Evolutionary conservation across 2,113 vertebrate species (phyloP).

Genomic region (Athene noctua): DNA sequence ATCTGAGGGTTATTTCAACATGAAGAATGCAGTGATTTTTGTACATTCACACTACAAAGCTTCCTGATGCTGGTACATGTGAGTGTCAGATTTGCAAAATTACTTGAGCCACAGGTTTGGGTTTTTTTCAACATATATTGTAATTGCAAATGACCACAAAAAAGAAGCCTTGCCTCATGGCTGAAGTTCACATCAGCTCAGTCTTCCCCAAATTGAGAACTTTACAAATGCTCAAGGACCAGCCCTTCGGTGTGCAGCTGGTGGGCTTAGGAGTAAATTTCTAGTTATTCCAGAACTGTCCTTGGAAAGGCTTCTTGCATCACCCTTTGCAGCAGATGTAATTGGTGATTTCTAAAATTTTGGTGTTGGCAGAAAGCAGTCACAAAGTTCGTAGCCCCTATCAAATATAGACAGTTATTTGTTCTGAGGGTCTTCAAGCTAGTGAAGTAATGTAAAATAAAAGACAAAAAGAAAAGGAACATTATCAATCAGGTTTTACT

Average conservation of each 20-base stretch:
- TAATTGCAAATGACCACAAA: background rate
- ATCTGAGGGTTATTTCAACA: background rate
- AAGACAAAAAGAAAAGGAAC: background rate
- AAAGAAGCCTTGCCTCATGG: background rate
- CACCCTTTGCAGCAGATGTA: too few relatives aligned
- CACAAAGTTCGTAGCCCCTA: too few relatives aligned
- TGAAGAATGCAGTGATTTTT: background rate
- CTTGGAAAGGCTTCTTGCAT: too few relatives aligned
- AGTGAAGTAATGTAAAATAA: too few relatives aligned
- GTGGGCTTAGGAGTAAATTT: background rate
- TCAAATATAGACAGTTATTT: too few relatives aligned
- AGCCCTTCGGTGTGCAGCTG: background rate
- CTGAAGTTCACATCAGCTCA: background rate
- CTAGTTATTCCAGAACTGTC: too few relatives aligned
- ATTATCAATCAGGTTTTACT: too few relatives aligned
- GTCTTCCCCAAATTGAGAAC: background rate
- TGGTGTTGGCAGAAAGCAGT: too few relatives aligned
- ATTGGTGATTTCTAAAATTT: too few relatives aligned
- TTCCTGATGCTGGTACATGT: background rate
- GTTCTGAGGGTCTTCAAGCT: too few relatives aligned
- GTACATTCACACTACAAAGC: background rate
- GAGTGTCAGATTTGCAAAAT: background rate
- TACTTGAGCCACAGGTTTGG: background rate
- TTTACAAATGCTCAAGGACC: background rate
- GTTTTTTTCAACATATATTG: background rate